Percentiles rank a stretch among this genome's conserved stretches.
phyloP scores from a whole-genome alignment of 1,140 invertebrate species.

The Ceratina australensis region DNA sequence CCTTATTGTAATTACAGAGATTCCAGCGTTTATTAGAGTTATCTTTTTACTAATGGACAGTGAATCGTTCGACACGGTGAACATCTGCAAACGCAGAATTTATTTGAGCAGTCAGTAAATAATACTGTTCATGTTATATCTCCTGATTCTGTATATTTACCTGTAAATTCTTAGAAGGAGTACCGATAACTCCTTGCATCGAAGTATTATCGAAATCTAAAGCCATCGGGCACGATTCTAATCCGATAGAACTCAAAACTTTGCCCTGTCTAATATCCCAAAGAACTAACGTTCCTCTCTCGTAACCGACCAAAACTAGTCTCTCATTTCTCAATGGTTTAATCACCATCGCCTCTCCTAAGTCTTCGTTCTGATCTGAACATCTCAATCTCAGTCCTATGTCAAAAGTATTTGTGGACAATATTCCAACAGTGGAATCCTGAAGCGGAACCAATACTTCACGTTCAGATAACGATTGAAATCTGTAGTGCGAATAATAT shows the following conservation, averaged over 20 bases:
- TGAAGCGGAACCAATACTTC: slow-evolving; percentile 83
- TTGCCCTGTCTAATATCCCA: slow-evolving; percentile 83
- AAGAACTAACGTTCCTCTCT: slow-evolving; percentile 83
- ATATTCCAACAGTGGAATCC: slow-evolving; percentile 82
- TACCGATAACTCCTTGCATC: slow-evolving; percentile 84
- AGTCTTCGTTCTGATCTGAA: slow-evolving; percentile 70
- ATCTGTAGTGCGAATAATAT: slow-evolving; percentile 60
- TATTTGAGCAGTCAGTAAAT: background rate
- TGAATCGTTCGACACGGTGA: slow-evolving; percentile 67
- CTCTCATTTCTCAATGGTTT: slow-evolving; percentile 81
- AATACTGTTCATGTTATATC: too few species aligned
- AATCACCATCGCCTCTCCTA: slow-evolving; percentile 83
- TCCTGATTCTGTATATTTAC: slow-evolving; percentile 77
- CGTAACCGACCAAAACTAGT: slow-evolving; percentile 83
- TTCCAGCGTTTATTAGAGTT: slow-evolving; percentile 85
- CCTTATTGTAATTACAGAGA: slow-evolving; percentile 85
- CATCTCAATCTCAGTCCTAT: slow-evolving; percentile 75
- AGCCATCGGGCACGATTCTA: slow-evolving; percentile 84
- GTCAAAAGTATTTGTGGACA: slow-evolving; percentile 81
- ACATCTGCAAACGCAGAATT: slow-evolving; percentile 65
- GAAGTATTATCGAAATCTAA: slow-evolving; percentile 84
- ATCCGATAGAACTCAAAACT: slow-evolving; percentile 81
- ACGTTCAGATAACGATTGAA: slow-evolving; percentile 82
- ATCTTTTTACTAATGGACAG: slow-evolving; percentile 82
- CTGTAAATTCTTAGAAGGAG: slow-evolving; percentile 82